Conservation (phyloP, 2,113 vertebrate species). For the Pachypanchax playfairii region DNA sequence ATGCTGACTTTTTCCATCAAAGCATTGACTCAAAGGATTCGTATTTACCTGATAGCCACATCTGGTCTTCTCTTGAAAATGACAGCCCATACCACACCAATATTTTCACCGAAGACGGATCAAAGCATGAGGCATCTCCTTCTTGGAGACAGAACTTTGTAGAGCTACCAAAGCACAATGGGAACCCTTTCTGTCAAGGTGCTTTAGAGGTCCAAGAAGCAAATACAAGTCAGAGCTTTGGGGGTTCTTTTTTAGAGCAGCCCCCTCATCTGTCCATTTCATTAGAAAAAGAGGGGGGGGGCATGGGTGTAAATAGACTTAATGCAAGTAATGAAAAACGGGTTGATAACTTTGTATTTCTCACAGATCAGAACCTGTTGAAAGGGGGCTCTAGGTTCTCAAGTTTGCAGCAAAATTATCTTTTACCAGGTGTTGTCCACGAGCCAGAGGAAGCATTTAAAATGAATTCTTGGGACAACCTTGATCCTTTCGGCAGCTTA, state of each 20-base stretch:
- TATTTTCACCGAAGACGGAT: constrained; percentile 82
- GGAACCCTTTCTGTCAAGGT: constrained; percentile 68
- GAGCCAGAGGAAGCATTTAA: constrained; percentile 71
- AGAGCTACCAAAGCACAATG: constrained; percentile 82
- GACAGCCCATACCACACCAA: constrained; percentile 87
- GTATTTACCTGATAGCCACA: constrained; percentile 80
- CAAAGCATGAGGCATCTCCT: constrained; percentile 77
- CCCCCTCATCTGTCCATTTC: constrained; percentile 54
- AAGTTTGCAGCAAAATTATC: constrained; percentile 66
- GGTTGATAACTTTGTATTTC: constrained; percentile 89
- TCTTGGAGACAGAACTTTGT: constrained; percentile 75
- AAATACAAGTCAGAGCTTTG: constrained; percentile 40
- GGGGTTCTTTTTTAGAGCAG: constrained; percentile 74
- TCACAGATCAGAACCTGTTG: constrained; percentile 87
- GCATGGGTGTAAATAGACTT: constrained; percentile 58
- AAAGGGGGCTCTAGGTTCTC: constrained; percentile 74
- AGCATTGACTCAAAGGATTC: constrained; percentile 84
- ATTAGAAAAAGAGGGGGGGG: constrained; percentile 44
- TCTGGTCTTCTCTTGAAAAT: constrained; percentile 78
- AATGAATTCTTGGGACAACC: constrained; percentile 75
- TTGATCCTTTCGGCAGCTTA: constrained; percentile 65
- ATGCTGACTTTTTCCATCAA: constrained; percentile 88
- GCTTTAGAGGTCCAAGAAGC: constrained; percentile 30
- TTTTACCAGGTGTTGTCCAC: constrained; percentile 60
- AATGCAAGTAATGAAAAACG: constrained; percentile 83